Evolutionary conservation across 2,113 vertebrate genomes (phyloP).

Genomic region (Shinisaurus crocodilurus): DNA sequence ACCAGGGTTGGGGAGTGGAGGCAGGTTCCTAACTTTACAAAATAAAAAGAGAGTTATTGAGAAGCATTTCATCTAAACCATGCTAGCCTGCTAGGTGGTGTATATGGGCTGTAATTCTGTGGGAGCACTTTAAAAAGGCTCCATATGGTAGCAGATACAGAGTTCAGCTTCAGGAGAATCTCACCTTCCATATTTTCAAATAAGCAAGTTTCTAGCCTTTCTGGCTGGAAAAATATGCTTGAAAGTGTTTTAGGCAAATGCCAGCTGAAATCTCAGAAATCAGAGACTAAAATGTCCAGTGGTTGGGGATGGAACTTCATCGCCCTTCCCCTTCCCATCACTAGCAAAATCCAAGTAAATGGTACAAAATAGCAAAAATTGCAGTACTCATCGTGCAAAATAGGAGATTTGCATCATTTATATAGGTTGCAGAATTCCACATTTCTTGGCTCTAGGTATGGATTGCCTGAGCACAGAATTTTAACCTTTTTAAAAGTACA

Average conservation of each 20-base stretch:
- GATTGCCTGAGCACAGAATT: too few relatives aligned
- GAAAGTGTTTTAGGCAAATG: too few relatives aligned
- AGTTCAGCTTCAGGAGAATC: background rate
- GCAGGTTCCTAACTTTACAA: background rate
- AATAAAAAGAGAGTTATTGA: background rate
- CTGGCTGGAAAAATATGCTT: background rate
- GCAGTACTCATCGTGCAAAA: too few relatives aligned
- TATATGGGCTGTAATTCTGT: background rate
- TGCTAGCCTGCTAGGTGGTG: background rate
- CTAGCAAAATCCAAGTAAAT: too few relatives aligned
- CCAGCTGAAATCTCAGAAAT: background rate
- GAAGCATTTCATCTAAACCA: background rate
- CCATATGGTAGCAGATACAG: background rate
- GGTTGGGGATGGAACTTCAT: too few relatives aligned
- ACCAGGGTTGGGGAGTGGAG: background rate
- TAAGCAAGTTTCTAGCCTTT: background rate
- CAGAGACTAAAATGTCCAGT: background rate
- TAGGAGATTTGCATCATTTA: too few relatives aligned
- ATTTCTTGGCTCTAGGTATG: too few relatives aligned
- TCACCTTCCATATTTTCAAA: background rate
- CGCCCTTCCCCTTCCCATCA: too few relatives aligned
- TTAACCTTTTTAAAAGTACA: too few relatives aligned
- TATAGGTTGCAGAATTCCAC: too few relatives aligned
- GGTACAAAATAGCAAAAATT: too few relatives aligned
- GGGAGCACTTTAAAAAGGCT: background rate